phyloP scores from a whole-genome alignment of 2,797 vertebrate species.

The Emydoidea blandingii region DNA sequence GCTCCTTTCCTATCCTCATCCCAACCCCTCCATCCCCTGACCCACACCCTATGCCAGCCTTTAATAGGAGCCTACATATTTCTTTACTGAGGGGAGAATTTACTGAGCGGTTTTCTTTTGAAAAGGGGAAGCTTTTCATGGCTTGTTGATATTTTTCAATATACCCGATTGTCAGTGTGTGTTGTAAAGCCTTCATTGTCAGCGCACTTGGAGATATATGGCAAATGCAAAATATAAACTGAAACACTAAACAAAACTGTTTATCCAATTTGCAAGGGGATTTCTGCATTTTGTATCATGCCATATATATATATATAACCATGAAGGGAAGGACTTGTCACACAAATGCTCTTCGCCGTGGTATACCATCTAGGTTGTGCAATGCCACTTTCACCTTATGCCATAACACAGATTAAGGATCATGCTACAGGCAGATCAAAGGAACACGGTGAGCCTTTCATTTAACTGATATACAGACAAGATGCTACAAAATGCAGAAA shows the following conservation, averaged over 20 bases:
- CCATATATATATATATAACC: accelerated
- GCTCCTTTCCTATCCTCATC: not conserved
- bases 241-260: not conserved
- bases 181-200: not conserved
- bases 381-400: no score
- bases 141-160: not conserved
- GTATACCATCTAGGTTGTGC: no score
- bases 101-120: not conserved
- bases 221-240: not conserved
- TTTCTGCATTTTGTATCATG: accelerated
- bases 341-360: accelerated
- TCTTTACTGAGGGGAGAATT: not conserved
- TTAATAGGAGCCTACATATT: accelerated
- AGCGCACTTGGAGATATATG: not conserved
- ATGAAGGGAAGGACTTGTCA: no score
- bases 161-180: not conserved
- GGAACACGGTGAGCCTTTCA: no score
- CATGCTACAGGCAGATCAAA: no score
- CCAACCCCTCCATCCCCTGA: no score
- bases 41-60: not conserved
- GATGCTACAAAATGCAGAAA: not conserved
- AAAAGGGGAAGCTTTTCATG: not conserved
- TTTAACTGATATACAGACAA: no score
- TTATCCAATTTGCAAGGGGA: not conserved
- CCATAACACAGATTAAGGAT: no score